Base-by-base conservation (phyloP, 2,113 vertebrate genomes). In the Ascaphus truei region DNA sequence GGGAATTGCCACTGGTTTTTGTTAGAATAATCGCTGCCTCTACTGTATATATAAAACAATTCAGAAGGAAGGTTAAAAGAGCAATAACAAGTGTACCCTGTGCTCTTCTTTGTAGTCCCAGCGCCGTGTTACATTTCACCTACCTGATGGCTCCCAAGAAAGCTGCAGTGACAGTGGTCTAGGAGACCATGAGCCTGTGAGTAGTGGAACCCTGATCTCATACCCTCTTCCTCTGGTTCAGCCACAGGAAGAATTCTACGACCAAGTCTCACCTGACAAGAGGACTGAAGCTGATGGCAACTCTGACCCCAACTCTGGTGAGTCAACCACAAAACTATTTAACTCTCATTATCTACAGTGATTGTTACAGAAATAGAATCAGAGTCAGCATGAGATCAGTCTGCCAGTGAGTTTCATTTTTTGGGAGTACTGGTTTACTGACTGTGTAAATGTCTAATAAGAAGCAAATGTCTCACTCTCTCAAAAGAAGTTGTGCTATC, bases 111-210 rank as follows among this genome's bases (percentile, higher is more conserved):
- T 95, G 88, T 94, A 99, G 96, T 99, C 97, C 79, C 97, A 99
- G 90, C 94, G 96, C 57, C 97, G 96, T 65, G 97, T 99, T 92
- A 99, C 97, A 69, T 99, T 99, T 92, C 96, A 99, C 91, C 96
- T 99, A 84, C 97, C 97, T 0, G 97, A 98, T 55, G 97, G 97
- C 86, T 99, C 97, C 82, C 97, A 99, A 90, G 96, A 99, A 93
- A 99, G 97, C 93, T 99, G 97, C 96, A 98, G 96, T 94, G 97
- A 99, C 91, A 98, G 96, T 90, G 96, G 96, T 88, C 87, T 99
- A 81, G 97, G 97, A 74, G 97, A 98, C 87, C 97, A 97, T 76
- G 97, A 98, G 89, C 95, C 97, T 36, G 93, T 96, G 87, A 93
- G 94, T 88, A 92, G 93, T 92, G 97, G 95, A 87, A 91, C 90